phyloP scores from a whole-genome alignment of 2,113 vertebrate species.

The Oreochromis aureus region DNA sequence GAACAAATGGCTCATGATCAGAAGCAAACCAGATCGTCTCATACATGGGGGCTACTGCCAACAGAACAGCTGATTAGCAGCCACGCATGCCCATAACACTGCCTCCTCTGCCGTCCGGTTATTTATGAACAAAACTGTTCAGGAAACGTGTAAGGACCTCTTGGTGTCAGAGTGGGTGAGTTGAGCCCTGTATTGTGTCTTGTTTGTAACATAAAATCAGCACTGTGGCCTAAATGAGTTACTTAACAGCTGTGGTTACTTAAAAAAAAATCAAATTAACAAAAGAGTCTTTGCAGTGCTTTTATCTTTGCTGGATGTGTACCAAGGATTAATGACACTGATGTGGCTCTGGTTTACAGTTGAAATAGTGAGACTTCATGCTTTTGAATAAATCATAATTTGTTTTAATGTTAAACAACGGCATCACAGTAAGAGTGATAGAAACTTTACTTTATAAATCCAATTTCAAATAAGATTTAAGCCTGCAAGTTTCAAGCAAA shows the following conservation, averaged over 20 bases:
- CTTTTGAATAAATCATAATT: neutral
- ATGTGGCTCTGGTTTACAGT: neutral
- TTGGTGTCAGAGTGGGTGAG: neutral
- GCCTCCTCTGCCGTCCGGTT: accelerated
- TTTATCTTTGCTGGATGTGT: neutral
- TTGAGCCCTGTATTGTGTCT: neutral
- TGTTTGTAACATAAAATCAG: neutral
- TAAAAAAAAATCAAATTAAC: neutral
- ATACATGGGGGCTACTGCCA: neutral
- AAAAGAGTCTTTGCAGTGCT: neutral
- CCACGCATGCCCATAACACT: neutral
- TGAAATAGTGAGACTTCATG: neutral
- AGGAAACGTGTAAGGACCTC: neutral
- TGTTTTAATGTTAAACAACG: neutral
- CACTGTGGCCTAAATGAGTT: neutral
- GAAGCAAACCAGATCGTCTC: neutral
- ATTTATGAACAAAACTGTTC: neutral
- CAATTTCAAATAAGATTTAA: neutral
- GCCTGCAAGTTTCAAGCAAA: neutral
- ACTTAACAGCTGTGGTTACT: neutral
- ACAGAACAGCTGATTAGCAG: neutral
- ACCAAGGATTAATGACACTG: neutral
- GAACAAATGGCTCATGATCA: neutral
- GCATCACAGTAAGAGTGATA: neutral
- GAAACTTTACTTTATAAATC: neutral